These are phyloP conservation scores for Polymixis flavicincta DNA, from an alignment of 2,888 invertebrate species.

Conservation along the genomic window DNA sequence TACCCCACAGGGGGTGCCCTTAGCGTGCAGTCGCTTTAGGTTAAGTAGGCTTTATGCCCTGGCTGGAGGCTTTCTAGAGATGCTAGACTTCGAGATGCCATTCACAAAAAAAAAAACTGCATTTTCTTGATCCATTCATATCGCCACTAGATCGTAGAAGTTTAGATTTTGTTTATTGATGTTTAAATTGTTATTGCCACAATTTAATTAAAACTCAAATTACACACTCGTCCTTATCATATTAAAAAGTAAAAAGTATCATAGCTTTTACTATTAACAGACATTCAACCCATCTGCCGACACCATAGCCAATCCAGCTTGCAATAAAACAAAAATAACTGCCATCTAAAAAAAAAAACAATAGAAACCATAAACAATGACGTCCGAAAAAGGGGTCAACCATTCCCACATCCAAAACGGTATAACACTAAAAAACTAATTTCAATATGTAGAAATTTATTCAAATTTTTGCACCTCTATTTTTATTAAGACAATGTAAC, in stretches of 20 bases:
- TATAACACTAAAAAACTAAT: constrained; percentile 80
- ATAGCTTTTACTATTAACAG: constrained; percentile 42
- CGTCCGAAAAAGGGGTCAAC: constrained; percentile 82
- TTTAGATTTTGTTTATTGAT: no score
- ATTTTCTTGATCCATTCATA: neutral
- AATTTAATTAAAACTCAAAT: neutral
- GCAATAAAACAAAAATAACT: constrained; percentile 79
- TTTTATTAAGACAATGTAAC: constrained; percentile 86
- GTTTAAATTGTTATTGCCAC: no score
- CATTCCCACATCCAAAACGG: constrained; percentile 82
- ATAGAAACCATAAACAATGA: constrained; percentile 78
- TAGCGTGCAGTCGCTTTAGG: no score
- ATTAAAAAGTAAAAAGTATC: neutral
- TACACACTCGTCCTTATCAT: neutral
- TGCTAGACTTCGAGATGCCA: no score
- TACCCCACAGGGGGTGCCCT: no score
- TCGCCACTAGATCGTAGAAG: neutral
- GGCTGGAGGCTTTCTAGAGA: no score
- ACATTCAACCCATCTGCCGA: constrained; percentile 71
- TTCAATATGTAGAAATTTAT: constrained; percentile 76
- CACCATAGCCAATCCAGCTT: constrained; percentile 69
- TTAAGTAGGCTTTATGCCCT: no score
- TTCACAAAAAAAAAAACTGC: no score
- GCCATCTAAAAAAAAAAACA: constrained; percentile 73
- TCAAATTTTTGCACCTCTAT: constrained; percentile 83